Percentiles rank a stretch among this genome's conserved stretches.
These are phyloP conservation scores for Gadus chalcogrammus DNA, from an alignment of 2,113 vertebrate genomes.

Conservation along the genomic window DNA sequence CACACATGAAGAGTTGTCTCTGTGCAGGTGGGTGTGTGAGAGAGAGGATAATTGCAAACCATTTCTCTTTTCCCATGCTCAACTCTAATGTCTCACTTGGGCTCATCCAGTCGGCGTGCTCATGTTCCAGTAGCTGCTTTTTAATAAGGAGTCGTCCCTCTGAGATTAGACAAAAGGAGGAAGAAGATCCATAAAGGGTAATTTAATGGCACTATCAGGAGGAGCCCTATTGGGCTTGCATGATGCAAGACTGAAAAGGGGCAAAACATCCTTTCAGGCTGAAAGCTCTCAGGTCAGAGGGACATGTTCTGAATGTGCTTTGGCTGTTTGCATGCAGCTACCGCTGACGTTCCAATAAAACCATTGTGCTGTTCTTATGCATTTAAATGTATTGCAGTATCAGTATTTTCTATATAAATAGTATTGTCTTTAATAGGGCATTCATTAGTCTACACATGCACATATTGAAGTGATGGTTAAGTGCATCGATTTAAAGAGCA, in stretches of 20 bases:
- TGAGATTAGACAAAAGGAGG: slow-evolving; percentile 47
- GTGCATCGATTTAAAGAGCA: too few species aligned
- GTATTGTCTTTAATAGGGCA: too few species aligned
- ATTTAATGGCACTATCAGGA: slow-evolving; percentile 32
- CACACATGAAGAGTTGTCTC: background rate
- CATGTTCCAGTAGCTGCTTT: slow-evolving; percentile 68
- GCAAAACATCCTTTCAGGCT: too few species aligned
- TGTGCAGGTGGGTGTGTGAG: background rate
- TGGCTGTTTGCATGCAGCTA: too few species aligned
- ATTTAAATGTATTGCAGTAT: too few species aligned
- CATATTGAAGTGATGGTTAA: too few species aligned
- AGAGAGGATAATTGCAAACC: slow-evolving; percentile 49
- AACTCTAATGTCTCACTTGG: slow-evolving; percentile 62
- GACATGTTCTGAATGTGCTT: too few species aligned
- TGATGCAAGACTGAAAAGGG: slow-evolving; percentile 1
- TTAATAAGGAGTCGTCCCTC: slow-evolving; percentile 54
- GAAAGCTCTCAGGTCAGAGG: too few species aligned
- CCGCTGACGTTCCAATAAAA: too few species aligned
- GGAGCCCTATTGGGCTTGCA: slow-evolving; percentile 22
- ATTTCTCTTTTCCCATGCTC: slow-evolving; percentile 44
- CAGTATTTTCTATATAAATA: too few species aligned
- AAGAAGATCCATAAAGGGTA: slow-evolving; percentile 31
- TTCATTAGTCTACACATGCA: too few species aligned
- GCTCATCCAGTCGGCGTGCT: slow-evolving; percentile 58
- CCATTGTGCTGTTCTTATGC: too few species aligned